Percentiles rank a stretch among this genome's conserved stretches.
Evolutionary conservation across 2,888 invertebrate species (phyloP).

Genomic region (Zaprionus obscuricornis): DNA sequence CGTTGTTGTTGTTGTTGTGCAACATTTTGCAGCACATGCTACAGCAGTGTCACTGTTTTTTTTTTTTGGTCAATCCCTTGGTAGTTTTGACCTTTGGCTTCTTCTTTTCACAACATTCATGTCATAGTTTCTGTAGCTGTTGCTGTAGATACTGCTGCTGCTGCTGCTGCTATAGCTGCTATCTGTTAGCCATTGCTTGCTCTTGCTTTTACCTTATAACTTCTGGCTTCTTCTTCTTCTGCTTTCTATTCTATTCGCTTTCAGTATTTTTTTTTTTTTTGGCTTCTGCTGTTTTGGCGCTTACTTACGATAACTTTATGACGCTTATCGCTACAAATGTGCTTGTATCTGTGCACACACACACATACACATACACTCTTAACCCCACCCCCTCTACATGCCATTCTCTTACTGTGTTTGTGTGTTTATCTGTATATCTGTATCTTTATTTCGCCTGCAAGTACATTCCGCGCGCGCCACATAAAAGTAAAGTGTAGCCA

Average conservation of each 20-base stretch:
- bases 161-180: no score
- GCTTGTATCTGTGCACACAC: conserved; percentile 72
- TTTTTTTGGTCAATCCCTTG: conserved; percentile 8
- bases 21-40: no score
- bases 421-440: conserved; percentile 57
- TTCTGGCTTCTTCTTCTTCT: conserved; percentile 27
- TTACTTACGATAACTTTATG: conserved; percentile 80
- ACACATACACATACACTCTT: no score
- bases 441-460: conserved; percentile 76
- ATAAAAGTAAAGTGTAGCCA: conserved; percentile 78
- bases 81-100: conserved; percentile 18
- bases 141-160: no score
- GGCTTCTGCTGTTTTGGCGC: conserved; percentile 64
- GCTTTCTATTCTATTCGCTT: neutral
- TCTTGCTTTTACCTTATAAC: conserved; percentile 53
- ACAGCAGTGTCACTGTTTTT: conserved; percentile 12
- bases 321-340: conserved; percentile 76
- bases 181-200: conserved; percentile 30
- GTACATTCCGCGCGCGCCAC: conserved; percentile 70
- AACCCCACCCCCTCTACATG: no score
- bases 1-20: no score
- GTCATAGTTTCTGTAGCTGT: conserved; percentile 57
- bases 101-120: conserved; percentile 19
- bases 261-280: conserved; percentile 32
- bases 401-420: conserved; percentile 33